Conservation (phyloP, 2,888 invertebrate genomes). For the Portevinia maculata region DNA sequence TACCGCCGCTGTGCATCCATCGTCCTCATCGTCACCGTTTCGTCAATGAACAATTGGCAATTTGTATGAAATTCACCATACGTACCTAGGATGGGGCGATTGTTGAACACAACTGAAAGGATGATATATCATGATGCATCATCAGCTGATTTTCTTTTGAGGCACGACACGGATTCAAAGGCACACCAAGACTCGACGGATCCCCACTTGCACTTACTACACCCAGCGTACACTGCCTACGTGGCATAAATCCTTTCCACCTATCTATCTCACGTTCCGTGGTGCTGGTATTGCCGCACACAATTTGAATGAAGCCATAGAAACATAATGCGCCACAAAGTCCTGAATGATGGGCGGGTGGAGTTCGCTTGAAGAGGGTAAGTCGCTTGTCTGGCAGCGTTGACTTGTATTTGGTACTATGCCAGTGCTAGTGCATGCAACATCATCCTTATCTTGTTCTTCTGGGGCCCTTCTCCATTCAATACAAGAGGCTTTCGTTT, state of each 20-base stretch:
- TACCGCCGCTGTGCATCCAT: neutral
- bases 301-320: conserved; percentile 69
- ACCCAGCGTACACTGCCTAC: conserved; percentile 64
- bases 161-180: conserved; percentile 58
- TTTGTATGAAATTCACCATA: conserved; percentile 56
- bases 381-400: conserved; percentile 66
- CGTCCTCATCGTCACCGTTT: conserved; percentile 12
- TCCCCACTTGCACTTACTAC: conserved; percentile 19
- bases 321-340: conserved; percentile 72
- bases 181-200: conserved; percentile 16
- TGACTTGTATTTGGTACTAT: conserved; percentile 27
- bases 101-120: conserved; percentile 13
- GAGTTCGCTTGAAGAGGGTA: conserved; percentile 67
- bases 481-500: conserved; percentile 68
- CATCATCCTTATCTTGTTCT: conserved; percentile 57
- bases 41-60: conserved; percentile 71
- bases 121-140: conserved; percentile 71
- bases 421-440: conserved; percentile 51
- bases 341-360: conserved; percentile 66
- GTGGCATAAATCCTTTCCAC: conserved; percentile 71
- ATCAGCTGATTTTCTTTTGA: conserved; percentile 72
- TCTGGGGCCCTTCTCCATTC: conserved; percentile 50
- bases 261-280: conserved; percentile 58
- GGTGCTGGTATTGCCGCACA: conserved; percentile 2
- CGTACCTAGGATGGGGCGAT: neutral